A percentile compares a stretch with the other conserved stretches of the same genome.
phyloP scores from a whole-genome alignment of 2,888 invertebrate species.

The Pantelozetes paolii region DNA sequence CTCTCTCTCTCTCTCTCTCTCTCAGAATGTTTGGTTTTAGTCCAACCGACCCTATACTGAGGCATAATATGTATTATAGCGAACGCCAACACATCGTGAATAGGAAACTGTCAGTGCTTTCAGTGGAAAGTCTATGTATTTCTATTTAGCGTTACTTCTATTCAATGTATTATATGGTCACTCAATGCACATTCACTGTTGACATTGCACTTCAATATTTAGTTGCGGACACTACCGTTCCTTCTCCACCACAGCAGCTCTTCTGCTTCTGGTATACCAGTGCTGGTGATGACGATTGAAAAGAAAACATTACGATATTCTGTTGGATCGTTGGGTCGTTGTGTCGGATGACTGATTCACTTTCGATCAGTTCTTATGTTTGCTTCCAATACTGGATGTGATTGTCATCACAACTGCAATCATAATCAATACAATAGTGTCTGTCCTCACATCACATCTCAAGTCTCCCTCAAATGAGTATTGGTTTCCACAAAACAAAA shows the following conservation, averaged over 20 bases:
- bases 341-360: constrained; percentile 3
- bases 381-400: constrained; percentile 7
- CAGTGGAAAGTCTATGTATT: not conserved
- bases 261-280: not conserved
- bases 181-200: constrained; percentile 27
- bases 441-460: not conserved
- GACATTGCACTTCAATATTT: constrained; percentile 35
- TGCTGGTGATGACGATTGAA: not conserved
- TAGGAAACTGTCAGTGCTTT: not conserved
- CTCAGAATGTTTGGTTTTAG: constrained; percentile 20
- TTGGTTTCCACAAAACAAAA: too few species aligned
- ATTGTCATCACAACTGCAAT: constrained; percentile 8
- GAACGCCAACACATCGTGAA: constrained; percentile 7
- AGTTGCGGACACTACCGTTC: constrained; percentile 29
- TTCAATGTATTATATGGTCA: constrained; percentile 26
- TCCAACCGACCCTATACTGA: constrained; percentile 16
- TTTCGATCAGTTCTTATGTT: constrained; percentile 15
- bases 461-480: constrained; percentile 1
- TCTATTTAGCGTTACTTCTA: constrained; percentile 8
- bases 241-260: not conserved
- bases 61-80: constrained; percentile 4
- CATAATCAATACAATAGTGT: constrained; percentile 25
- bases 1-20: constrained; percentile 15
- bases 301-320: constrained; percentile 17
- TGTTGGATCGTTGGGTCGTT: not conserved